Percentiles rank a stretch among this genome's conserved stretches.
Conservation (phyloP, 1,140 invertebrate species). For the Amphibalanus amphitrite region DNA sequence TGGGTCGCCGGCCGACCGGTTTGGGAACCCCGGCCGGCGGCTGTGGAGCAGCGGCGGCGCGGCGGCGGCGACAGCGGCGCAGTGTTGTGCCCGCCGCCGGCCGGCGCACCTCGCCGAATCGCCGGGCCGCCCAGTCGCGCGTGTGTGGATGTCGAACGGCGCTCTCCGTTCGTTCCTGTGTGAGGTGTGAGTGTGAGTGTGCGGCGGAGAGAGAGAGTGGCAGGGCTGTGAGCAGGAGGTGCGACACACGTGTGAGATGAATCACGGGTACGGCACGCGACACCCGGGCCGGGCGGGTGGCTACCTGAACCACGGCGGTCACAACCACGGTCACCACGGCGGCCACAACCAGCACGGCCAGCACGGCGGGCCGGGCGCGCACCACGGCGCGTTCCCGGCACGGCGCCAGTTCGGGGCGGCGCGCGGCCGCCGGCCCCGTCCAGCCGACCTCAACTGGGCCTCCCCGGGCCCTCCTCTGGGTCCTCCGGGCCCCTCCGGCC, state of each 20-base stretch:
- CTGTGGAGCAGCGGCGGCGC: constrained; percentile 4
- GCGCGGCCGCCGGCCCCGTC: constrained; percentile 3
- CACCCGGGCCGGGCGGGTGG: constrained; percentile 19
- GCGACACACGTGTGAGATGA: no score
- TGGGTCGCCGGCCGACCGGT: no score
- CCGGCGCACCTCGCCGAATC: constrained; percentile 34
- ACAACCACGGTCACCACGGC: no score
- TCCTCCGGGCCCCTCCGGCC: no score
- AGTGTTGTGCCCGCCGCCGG: constrained; percentile 11
- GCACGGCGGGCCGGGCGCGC: constrained; percentile 12
- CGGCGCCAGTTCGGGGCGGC: constrained; percentile 6
- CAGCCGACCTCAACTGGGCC: no score
- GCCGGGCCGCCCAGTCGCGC: constrained; percentile 51
- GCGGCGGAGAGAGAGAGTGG: no score
- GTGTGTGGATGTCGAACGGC: no score
- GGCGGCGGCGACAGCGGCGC: constrained; percentile 8
- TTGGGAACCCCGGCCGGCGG: no score
- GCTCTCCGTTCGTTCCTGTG: not conserved
- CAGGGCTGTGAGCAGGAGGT: no score
- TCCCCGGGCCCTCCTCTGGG: no score
- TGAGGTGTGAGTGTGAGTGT: no score
- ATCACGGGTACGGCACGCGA: constrained; percentile 7
- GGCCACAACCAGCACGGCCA: constrained; percentile 5
- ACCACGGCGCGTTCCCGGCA: constrained; percentile 9
- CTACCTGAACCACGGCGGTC: constrained; percentile 15